Conservation (phyloP, 2,888 invertebrate species). For the Coremacera marginata region DNA sequence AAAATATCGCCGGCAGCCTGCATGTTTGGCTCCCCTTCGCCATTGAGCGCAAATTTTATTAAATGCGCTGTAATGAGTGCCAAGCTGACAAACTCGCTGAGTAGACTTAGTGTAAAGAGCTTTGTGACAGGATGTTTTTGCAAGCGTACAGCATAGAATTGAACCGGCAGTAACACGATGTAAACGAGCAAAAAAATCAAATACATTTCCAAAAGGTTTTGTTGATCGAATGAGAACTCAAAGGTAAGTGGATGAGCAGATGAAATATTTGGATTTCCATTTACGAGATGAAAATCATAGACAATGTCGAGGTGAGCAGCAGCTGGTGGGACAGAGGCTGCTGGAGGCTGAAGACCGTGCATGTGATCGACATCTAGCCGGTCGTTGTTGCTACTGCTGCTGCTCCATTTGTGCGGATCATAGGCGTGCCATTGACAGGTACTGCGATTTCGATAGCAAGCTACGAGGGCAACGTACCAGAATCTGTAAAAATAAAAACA, state of each 20-base stretch:
- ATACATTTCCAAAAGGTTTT: slow-evolving; percentile 92
- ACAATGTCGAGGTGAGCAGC: slow-evolving; percentile 69
- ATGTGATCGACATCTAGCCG: not conserved
- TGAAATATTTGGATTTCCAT: slow-evolving; percentile 92
- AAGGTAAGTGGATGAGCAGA: slow-evolving; percentile 87
- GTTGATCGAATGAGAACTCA: slow-evolving; percentile 96
- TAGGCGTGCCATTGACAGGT: slow-evolving; percentile 90
- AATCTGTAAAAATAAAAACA: slow-evolving; percentile 74
- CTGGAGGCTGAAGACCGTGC: not conserved
- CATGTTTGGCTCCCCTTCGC: slow-evolving; percentile 85
- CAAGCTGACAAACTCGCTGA: slow-evolving; percentile 87
- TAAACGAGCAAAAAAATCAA: slow-evolving; percentile 89
- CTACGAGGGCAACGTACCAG: slow-evolving; percentile 95
- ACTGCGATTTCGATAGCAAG: slow-evolving; percentile 86
- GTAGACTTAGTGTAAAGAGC: slow-evolving; percentile 87
- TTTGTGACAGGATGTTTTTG: slow-evolving; percentile 93
- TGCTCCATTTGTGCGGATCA: slow-evolving; percentile 59
- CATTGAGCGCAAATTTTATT: slow-evolving; percentile 91
- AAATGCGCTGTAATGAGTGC: slow-evolving; percentile 90
- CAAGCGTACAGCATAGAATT: slow-evolving; percentile 88
- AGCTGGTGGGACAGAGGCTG: slow-evolving; percentile 1
- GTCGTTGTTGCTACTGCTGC: slow-evolving; percentile 37
- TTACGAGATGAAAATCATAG: slow-evolving; percentile 96
- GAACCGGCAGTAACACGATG: slow-evolving; percentile 86
- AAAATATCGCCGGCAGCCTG: slow-evolving; percentile 91